Evolutionary conservation across 2,888 invertebrate genomes (phyloP), one percentile per base, ranked within the genome.

Genomic region (Oxyscelio sp.): DNA sequence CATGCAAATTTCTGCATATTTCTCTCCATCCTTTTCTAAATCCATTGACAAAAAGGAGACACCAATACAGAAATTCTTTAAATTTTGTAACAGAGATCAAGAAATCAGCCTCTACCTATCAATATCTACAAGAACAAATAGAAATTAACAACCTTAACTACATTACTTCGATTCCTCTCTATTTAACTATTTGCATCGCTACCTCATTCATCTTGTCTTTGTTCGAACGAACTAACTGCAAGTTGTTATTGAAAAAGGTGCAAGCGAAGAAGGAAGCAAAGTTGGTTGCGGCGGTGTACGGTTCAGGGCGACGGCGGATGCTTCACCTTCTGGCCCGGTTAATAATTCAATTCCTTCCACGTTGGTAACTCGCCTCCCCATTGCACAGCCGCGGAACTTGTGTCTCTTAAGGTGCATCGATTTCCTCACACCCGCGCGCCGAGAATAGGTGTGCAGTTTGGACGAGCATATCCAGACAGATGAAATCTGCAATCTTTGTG

Each of bases 311-410:
- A 50, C 59, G 40, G 31, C 63, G 79, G 70, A 88, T 91, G 92
- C 90, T 92, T 91, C 92, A 92, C 93, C 93, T 93, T 94, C 91
- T 92, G 92, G 90, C 90, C 89, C 91, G 91, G 90, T 92, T 92
- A 92, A 93, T 94, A 94, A 94, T 94, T 93, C 91, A 93, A 94
- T 94, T 94, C 92, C 92, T 93, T 92, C 91, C 91, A 92, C 91
- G 89, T 89, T 82, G 89, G 85, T 86, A 89, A 89, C 89, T 89
- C 87, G 87, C 87, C 66, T 83, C 78, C 78, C 77, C 50, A 74
- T 82, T 85, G 85, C 89, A 85, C 85, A 86, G 79, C 74, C 85
- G 83, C 74, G 79, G 85, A 85, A 83, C 79, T 86, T 78, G 88
- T 87, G 89, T 89, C 89, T 91, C 90, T 90, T 90, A 92, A 93